These are phyloP conservation scores for Cheilosia scutellata DNA, from an alignment of 2,888 invertebrate species.

Conservation along the genomic window DNA sequence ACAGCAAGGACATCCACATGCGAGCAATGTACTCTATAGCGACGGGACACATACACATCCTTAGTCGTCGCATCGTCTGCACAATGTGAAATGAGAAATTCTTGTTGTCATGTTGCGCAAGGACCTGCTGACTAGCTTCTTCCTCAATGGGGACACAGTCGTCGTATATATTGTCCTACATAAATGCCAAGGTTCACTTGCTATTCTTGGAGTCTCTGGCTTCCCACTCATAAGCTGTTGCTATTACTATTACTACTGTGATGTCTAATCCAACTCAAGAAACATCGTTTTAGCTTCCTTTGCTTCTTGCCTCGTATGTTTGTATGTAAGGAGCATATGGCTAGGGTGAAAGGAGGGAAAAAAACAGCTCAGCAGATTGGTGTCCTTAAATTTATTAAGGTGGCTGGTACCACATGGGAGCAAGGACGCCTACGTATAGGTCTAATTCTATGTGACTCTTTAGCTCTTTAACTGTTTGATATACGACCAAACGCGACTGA, in stretches of 20 bases:
- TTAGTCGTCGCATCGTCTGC: conserved; percentile 22
- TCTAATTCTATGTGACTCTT: conserved; percentile 13
- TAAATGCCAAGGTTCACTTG: conserved; percentile 26
- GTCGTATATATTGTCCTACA: background rate
- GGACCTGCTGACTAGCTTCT: conserved; percentile 8
- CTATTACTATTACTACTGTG: conserved; percentile 45
- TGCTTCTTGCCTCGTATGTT: background rate
- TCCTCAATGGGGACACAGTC: conserved; percentile 44
- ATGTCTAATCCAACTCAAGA: conserved; percentile 42
- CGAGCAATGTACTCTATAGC: background rate
- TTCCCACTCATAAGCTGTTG: conserved; percentile 58
- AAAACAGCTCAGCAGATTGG: conserved; percentile 15
- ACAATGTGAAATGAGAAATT: conserved; percentile 26
- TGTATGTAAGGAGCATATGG: background rate
- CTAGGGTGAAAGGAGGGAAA: background rate
- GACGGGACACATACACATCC: conserved; percentile 2
- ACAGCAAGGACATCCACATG: conserved; percentile 19
- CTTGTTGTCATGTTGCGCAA: conserved; percentile 34
- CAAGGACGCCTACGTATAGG: background rate
- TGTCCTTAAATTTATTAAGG: conserved; percentile 34
- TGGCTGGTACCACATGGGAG: conserved; percentile 6
- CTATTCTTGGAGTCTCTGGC: conserved; percentile 16
- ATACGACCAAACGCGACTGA: conserved; percentile 40
- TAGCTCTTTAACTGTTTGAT: conserved; percentile 35
- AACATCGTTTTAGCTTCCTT: conserved; percentile 1